Evolutionary conservation across 1,140 invertebrate species (phyloP).

Genomic region (Coptotermes formosanus): DNA sequence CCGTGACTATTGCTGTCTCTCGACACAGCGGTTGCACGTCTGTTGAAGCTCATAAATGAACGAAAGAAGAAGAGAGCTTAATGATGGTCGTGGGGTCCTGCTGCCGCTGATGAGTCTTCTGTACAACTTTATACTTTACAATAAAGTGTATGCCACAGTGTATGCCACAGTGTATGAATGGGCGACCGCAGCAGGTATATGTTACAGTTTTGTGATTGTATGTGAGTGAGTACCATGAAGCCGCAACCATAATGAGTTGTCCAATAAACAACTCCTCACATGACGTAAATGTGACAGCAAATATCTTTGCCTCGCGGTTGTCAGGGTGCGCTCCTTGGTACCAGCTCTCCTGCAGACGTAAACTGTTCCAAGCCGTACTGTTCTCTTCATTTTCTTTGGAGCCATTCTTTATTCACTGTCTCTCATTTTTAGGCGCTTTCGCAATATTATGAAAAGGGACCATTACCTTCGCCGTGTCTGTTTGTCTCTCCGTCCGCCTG

Average conservation of each 20-base stretch:
- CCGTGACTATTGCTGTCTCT: too few relatives aligned
- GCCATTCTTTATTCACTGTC: too few relatives aligned
- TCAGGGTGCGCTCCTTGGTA: not conserved
- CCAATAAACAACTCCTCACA: conserved; percentile 7
- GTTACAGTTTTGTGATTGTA: not conserved
- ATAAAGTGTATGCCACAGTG: not conserved
- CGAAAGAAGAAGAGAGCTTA: not conserved
- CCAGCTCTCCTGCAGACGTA: not conserved
- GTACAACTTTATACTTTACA: not conserved
- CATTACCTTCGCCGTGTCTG: too few relatives aligned
- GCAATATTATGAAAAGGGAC: too few relatives aligned
- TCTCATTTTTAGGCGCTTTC: too few relatives aligned
- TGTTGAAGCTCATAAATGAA: too few relatives aligned
- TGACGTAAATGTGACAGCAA: not conserved
- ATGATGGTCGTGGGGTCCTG: not conserved
- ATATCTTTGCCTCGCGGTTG: too few relatives aligned
- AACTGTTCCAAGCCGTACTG: too few relatives aligned
- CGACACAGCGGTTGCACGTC: not conserved
- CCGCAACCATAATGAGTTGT: not conserved
- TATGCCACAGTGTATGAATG: not conserved
- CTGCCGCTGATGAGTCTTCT: not conserved
- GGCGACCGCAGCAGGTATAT: too few relatives aligned
- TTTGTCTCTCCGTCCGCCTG: too few relatives aligned
- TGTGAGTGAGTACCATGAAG: not conserved
- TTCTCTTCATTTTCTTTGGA: too few relatives aligned